Evolutionary conservation across 1,140 invertebrate genomes (phyloP), one percentile per base, ranked within the genome.

Genomic region (Eubasilissa regina): DNA sequence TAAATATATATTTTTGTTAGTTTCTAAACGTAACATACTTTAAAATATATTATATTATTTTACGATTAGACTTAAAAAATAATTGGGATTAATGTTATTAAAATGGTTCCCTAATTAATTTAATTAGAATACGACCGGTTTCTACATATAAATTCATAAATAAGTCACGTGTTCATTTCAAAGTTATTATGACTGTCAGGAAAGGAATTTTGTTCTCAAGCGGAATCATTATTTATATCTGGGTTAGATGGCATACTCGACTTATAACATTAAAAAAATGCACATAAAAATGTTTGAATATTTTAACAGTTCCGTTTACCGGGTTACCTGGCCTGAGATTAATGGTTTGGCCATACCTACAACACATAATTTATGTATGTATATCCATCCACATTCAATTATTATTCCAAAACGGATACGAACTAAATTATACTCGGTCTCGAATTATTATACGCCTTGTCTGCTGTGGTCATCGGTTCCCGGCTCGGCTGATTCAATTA

Each of bases 281-380:
- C 1, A 43, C 25, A 64, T 64, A 12, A 64, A 35, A 70, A 12
- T 11, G n/a, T 73, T 73, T 73, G 68, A 73, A 73, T 73, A 73
- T 53, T 73, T 66, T 73, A 73, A 51, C 68, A 47, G 47, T 19
- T 73, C 15, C 21, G 19, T 53, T 73, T 73, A 73, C 68, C 68
- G 7, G 48, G 68, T 73, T 19, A 73, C 68, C 19, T 55, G 48
- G 47, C 9, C n/a, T 13, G 19, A 53, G 68, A 73, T 73, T 73
- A 73, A 73, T 73, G 68, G 68, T 73, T 53, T n/a, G 47, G 51
- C 12, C 47, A 21, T 25, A 21, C 68, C 11, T n/a, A 53, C 48
- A 73, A 25, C 68, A 53, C 53, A 51, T 73, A 73, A 53, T 53
- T 35, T 73, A 73, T 73, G 68, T 68, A 68, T 68, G 44, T 43